Conservation (phyloP, 2,113 vertebrate genomes). For the Vulpes lagopus region DNA sequence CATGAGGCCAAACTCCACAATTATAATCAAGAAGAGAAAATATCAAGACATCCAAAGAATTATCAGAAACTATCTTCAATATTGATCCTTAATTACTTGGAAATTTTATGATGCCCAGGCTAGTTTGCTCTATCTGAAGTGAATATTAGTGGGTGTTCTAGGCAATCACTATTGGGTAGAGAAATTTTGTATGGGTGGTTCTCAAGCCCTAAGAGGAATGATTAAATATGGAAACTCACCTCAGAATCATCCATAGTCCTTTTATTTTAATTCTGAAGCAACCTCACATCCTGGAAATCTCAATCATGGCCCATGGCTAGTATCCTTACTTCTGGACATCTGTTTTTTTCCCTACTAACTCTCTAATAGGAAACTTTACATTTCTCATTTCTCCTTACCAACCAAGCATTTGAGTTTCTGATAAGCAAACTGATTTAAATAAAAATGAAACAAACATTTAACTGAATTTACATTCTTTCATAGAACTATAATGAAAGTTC, state of each 20-base stretch:
- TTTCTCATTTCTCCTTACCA: neutral
- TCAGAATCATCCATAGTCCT: neutral
- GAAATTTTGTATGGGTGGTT: neutral
- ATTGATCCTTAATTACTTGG: neutral
- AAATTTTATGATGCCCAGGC: neutral
- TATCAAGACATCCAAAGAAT: neutral
- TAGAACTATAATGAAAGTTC: neutral
- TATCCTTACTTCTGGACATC: neutral
- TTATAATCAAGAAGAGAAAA: neutral
- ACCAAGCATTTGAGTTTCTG: neutral
- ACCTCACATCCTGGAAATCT: neutral
- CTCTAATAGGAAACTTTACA: neutral
- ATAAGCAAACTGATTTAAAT: neutral
- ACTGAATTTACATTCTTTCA: neutral
- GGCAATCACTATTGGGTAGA: neutral
- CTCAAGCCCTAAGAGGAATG: neutral
- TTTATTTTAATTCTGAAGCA: neutral
- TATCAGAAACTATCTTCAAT: neutral
- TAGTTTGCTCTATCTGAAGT: neutral
- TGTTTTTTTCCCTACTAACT: neutral
- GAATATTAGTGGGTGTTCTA: neutral
- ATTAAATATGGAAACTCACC: neutral
- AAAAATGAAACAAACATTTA: constrained; percentile 13
- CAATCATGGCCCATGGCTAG: neutral
- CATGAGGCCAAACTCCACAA: neutral